Percentiles rank a stretch among this genome's conserved stretches.
phyloP scores from a whole-genome alignment of 1,140 invertebrate species.

The Theocolax elegans region DNA sequence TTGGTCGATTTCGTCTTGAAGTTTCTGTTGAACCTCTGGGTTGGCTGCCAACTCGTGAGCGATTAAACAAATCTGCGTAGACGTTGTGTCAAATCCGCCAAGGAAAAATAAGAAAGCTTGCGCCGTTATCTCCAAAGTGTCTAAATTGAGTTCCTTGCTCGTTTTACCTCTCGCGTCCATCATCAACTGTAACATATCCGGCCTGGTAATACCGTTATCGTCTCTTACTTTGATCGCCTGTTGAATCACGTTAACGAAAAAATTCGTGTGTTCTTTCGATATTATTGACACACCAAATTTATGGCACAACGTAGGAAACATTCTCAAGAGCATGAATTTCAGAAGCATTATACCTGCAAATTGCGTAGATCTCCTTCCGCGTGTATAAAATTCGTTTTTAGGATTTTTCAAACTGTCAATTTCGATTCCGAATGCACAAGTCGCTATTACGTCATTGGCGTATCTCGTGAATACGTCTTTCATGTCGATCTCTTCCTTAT shows the following conservation, averaged over 20 bases:
- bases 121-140: slow-evolving; percentile 38
- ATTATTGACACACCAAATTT: not conserved
- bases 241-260: slow-evolving; percentile 47
- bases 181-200: slow-evolving; percentile 59
- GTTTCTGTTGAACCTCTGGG: slow-evolving; percentile 40
- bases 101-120: slow-evolving; percentile 62
- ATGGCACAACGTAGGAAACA: not conserved
- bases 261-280: slow-evolving; percentile 37
- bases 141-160: too few relatives aligned
- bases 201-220: slow-evolving; percentile 45
- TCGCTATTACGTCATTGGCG: slow-evolving; percentile 65
- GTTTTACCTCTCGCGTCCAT: slow-evolving; percentile 43
- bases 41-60: slow-evolving; percentile 35
- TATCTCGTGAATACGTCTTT: slow-evolving; percentile 61
- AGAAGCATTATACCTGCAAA: not conserved
- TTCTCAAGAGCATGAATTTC: not conserved
- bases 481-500: slow-evolving; percentile 54
- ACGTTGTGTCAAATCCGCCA: too few relatives aligned
- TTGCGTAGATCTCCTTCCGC: slow-evolving; percentile 48
- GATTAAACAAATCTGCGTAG: slow-evolving; percentile 55
- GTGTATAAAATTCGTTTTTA: slow-evolving; percentile 22
- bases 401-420: too few relatives aligned
- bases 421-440: slow-evolving; percentile 63
- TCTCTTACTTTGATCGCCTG: slow-evolving; percentile 45
- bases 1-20: slow-evolving; percentile 48